Percentiles rank a stretch among this genome's conserved stretches.
phyloP scores from a whole-genome alignment of 1,140 invertebrate species.

The Tenebrio molitor region DNA sequence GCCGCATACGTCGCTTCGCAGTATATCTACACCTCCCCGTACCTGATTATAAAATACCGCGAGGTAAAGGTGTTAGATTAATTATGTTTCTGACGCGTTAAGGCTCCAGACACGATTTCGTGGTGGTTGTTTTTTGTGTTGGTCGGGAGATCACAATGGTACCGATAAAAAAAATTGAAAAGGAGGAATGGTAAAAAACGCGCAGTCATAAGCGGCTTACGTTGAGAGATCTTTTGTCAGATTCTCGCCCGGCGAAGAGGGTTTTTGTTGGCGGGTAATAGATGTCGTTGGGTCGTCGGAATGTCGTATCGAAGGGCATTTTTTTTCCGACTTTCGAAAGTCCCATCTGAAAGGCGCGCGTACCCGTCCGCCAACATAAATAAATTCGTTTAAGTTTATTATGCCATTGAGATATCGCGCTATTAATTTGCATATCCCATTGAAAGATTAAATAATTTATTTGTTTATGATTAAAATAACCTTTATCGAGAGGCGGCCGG shows the following conservation, averaged over 20 bases:
- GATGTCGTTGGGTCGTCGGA: too few relatives aligned
- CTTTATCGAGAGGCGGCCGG: constrained; percentile 8
- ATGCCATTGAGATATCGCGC: constrained; percentile 33
- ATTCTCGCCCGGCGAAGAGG: constrained; percentile 5
- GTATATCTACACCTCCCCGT: constrained; percentile 11
- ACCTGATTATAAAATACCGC: constrained; percentile 23
- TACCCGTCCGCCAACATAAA: constrained; percentile 1
- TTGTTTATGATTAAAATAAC: constrained; percentile 41
- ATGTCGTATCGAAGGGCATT: too few relatives aligned
- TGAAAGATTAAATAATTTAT: constrained; percentile 41
- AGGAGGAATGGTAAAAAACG: too few relatives aligned
- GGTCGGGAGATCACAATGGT: constrained; percentile 23
- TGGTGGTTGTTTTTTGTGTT: constrained; percentile 35
- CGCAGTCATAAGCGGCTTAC: constrained; percentile 25
- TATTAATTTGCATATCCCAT: constrained; percentile 37
- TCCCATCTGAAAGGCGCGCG: too few relatives aligned
- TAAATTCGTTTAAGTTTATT: constrained; percentile 23
- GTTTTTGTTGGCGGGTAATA: constrained; percentile 7
- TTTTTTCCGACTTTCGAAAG: too few relatives aligned
- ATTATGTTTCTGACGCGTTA: constrained; percentile 50
- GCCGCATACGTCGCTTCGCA: not conserved
- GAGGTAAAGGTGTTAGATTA: constrained; percentile 51
- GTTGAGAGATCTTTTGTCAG: constrained; percentile 20
- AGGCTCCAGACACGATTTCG: constrained; percentile 50
- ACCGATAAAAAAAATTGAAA: constrained; percentile 6